Conservation (phyloP, 2,113 vertebrate genomes). For the Paralichthys olivaceus region DNA sequence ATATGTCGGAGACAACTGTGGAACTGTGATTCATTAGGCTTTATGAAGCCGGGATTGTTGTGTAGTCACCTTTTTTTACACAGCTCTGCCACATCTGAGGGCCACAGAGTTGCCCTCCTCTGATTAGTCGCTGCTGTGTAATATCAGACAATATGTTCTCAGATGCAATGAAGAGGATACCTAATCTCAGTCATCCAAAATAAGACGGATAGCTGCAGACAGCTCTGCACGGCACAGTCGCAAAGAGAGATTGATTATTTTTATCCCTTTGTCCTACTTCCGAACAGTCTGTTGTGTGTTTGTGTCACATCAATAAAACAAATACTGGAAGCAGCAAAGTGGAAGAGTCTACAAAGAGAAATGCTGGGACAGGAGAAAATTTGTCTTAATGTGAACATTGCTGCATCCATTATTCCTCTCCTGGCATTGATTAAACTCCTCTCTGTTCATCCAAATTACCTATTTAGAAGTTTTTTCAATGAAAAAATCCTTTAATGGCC, state of each 20-base stretch:
- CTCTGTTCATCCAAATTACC: conserved; percentile 3
- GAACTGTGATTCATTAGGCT: conserved; percentile 58
- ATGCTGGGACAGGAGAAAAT: conserved; percentile 11
- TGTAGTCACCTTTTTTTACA: conserved; percentile 16
- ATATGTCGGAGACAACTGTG: conserved; percentile 42
- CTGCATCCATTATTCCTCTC: conserved; percentile 18
- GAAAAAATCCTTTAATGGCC: not conserved
- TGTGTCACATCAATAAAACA: conserved; percentile 57
- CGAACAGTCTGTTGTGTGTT: conserved; percentile 42
- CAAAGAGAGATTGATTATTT: conserved; percentile 61
- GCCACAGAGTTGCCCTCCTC: conserved; percentile 7
- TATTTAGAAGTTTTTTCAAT: not conserved
- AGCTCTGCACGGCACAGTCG: not conserved
- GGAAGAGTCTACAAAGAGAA: conserved; percentile 29
- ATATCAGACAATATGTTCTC: conserved; percentile 54
- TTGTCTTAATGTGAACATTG: conserved; percentile 28
- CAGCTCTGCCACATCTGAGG: conserved; percentile 10
- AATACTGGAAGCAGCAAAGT: conserved; percentile 29
- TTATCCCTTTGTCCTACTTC: conserved; percentile 55
- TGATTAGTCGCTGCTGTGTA: conserved; percentile 45
- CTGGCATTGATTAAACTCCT: not conserved
- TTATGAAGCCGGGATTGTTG: conserved; percentile 66
- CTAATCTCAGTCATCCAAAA: conserved; percentile 39
- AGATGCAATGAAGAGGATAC: conserved; percentile 19
- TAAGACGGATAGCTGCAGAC: conserved; percentile 29